phyloP scores from a whole-genome alignment of 2,113 vertebrate species.

The Arothron firmamentum region DNA sequence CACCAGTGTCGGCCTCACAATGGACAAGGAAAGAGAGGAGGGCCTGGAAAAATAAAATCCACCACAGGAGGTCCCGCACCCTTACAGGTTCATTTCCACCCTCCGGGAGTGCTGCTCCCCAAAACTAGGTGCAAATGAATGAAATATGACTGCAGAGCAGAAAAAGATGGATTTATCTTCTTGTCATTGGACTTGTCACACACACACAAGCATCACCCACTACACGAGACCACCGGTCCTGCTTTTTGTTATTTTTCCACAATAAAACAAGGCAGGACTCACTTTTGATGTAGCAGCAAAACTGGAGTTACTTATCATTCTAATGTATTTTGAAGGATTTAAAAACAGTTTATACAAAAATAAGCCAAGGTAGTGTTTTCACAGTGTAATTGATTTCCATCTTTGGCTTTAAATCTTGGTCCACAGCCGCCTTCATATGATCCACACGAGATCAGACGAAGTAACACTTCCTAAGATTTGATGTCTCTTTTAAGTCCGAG shows the following conservation, averaged over 20 bases:
- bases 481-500: slow-evolving; percentile 6
- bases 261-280: too few relatives aligned
- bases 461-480: not conserved
- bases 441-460: not conserved
- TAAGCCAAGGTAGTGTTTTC: too few relatives aligned
- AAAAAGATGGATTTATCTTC: not conserved
- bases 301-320: too few relatives aligned
- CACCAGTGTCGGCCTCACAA: slow-evolving; percentile 15
- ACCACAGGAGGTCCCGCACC: slow-evolving; percentile 16
- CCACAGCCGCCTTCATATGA: not conserved
- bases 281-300: too few relatives aligned
- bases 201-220: too few relatives aligned
- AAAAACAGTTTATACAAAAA: too few relatives aligned
- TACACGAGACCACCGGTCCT: too few relatives aligned
- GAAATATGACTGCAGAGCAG: not conserved
- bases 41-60: slow-evolving; percentile 24
- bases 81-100: slow-evolving; percentile 28
- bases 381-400: too few relatives aligned
- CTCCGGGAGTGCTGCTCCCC: not conserved
- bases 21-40: slow-evolving; percentile 44
- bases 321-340: too few relatives aligned
- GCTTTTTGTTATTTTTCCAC: too few relatives aligned
- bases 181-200: not conserved
- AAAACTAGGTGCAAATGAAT: slow-evolving; percentile 2
- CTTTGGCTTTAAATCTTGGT: too few relatives aligned